phyloP scores from a whole-genome alignment of 2,888 invertebrate genomes.

The Acanthosepion lycidas region DNA sequence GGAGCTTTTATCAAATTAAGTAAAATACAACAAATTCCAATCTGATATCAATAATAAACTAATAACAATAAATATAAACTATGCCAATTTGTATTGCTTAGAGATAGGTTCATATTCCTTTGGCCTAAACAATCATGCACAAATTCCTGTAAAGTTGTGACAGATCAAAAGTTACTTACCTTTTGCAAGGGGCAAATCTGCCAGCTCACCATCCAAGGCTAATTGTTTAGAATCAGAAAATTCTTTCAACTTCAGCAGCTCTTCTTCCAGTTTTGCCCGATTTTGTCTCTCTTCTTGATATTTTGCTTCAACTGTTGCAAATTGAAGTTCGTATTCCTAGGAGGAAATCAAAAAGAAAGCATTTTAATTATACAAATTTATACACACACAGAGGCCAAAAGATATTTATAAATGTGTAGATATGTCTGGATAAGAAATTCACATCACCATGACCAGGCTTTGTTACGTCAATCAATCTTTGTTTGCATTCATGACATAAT shows the following conservation, averaged over 20 bases:
- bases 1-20: too few species aligned
- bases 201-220: constrained; percentile 68
- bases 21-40: background rate
- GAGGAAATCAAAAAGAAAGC: background rate
- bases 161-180: background rate
- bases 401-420: too few species aligned
- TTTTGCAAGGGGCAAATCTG: constrained; percentile 64
- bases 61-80: background rate
- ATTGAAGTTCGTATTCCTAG: constrained; percentile 78
- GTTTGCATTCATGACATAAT: background rate
- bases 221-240: constrained; percentile 78
- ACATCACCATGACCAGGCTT: background rate
- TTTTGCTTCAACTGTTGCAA: constrained; percentile 78
- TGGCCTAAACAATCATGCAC: background rate
- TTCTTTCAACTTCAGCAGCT: constrained; percentile 78
- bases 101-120: background rate
- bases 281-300: constrained; percentile 76
- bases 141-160: background rate
- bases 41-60: background rate
- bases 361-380: background rate
- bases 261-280: constrained; percentile 78
- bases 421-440: background rate
- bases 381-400: too few species aligned
- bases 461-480: background rate
- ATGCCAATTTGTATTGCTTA: background rate